Percentiles rank a stretch among this genome's conserved stretches.
phyloP scores from a whole-genome alignment of 23 tunicate genomes.

The Trididemnum clinides region DNA sequence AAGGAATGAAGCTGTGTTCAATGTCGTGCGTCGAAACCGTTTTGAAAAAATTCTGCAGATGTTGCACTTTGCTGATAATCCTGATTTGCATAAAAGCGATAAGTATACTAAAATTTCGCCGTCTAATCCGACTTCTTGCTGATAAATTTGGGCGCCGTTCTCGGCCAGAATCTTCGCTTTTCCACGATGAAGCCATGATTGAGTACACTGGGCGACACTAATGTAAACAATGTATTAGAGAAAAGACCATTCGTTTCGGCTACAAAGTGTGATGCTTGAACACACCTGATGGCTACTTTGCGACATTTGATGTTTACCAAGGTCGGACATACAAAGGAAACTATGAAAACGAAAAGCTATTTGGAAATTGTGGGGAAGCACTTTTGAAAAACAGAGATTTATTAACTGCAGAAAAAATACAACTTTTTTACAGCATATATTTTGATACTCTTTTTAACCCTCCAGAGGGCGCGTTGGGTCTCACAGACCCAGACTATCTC shows the following conservation, averaged over 20 bases:
- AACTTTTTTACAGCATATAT: neutral
- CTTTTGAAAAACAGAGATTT: constrained; percentile 2
- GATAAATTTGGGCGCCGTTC: constrained; percentile 13
- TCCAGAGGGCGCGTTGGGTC: too few species aligned
- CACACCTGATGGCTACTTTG: neutral
- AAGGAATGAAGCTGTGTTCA: constrained; percentile 11
- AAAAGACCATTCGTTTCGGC: constrained; percentile 5
- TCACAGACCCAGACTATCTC: too few species aligned
- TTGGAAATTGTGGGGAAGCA: neutral
- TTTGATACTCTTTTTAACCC: constrained; percentile 5
- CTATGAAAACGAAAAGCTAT: neutral
- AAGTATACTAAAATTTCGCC: too few species aligned
- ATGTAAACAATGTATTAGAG: constrained; percentile 7
- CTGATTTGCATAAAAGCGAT: constrained; percentile 6
- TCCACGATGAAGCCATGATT: constrained; percentile 19
- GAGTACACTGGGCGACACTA: constrained; percentile 1
- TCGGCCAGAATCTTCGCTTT: neutral
- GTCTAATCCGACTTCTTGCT: neutral
- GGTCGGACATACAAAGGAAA: neutral
- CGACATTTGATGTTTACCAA: neutral
- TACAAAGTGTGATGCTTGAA: constrained; percentile 22
- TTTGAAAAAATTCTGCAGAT: constrained; percentile 19
- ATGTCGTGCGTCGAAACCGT: constrained; percentile 11
- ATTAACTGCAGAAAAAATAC: neutral
- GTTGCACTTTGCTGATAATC: constrained; percentile 20